These are phyloP conservation scores for Aethes cnicana DNA, from an alignment of 2,888 invertebrate species.

Conservation along the genomic window DNA sequence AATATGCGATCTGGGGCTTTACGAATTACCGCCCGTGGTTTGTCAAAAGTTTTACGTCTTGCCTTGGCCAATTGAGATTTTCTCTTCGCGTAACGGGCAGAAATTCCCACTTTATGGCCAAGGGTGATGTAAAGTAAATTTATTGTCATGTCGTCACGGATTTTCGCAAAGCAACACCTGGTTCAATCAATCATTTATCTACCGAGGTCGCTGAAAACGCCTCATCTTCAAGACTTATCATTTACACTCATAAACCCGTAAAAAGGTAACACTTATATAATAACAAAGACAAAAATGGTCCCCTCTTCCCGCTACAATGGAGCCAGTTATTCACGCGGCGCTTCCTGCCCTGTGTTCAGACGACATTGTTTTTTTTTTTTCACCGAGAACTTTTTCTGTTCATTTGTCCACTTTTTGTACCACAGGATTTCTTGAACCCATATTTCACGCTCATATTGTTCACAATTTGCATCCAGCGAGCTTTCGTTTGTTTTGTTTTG, in stretches of 20 bases:
- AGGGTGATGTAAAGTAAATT: no score
- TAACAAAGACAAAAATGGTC: slow-evolving; percentile 40
- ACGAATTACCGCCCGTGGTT: no score
- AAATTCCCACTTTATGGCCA: no score
- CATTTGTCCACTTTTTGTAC: slow-evolving; percentile 71
- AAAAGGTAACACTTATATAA: slow-evolving; percentile 25
- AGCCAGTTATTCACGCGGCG: slow-evolving; percentile 72
- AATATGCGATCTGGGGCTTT: no score
- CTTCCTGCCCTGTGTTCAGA: slow-evolving; percentile 70
- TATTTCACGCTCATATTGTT: slow-evolving; percentile 82
- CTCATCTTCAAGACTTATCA: slow-evolving; percentile 36
- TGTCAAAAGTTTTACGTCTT: no score
- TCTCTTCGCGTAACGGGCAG: no score
- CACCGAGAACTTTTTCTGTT: slow-evolving; percentile 70
- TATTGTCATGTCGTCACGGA: no score
- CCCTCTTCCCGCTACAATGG: slow-evolving; percentile 53
- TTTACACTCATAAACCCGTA: slow-evolving; percentile 27
- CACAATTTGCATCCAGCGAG: slow-evolving; percentile 55
- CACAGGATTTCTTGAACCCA: slow-evolving; percentile 80
- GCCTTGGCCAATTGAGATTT: no score
- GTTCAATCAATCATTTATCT: no score
- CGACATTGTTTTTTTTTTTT: slow-evolving; percentile 63
- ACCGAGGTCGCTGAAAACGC: no score
- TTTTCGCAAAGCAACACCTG: no score
- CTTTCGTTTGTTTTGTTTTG: slow-evolving; percentile 15